A percentile compares a stretch with the other conserved stretches of the same genome.
Evolutionary conservation across 2,888 invertebrate genomes (phyloP).

Genomic region (Lacanobia oleracea): DNA sequence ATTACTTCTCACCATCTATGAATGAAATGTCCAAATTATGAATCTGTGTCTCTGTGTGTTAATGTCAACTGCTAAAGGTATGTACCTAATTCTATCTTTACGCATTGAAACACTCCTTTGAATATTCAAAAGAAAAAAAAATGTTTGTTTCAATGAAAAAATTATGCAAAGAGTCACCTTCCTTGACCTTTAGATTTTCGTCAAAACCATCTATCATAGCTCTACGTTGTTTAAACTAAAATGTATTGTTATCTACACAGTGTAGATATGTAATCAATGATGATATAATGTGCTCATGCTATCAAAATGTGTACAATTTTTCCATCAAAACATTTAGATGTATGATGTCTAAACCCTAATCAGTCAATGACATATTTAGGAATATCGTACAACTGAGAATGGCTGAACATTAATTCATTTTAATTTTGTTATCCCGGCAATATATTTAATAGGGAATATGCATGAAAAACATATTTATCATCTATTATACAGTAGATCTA

Average conservation of each 20-base stretch:
- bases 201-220: constrained; percentile 43
- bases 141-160: background rate
- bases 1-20: background rate
- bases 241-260: constrained; percentile 38
- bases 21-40: background rate
- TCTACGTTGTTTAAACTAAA: constrained; percentile 33
- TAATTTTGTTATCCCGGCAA: no score
- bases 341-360: constrained; percentile 9
- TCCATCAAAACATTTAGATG: constrained; percentile 11
- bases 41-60: background rate
- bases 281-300: constrained; percentile 31
- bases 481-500: no score
- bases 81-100: background rate
- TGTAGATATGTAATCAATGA: constrained; percentile 48
- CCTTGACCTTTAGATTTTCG: constrained; percentile 40
- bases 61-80: background rate
- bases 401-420: no score
- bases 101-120: background rate
- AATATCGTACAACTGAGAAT: background rate
- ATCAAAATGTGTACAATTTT: constrained; percentile 21
- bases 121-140: background rate
- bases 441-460: no score
- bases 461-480: no score
- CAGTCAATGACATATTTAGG: constrained; percentile 15
- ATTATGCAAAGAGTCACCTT: constrained; percentile 43